A percentile compares a stretch with the other conserved stretches of the same genome.
phyloP scores from a whole-genome alignment of 1,140 invertebrate genomes.

The Heliconius eleuchia region DNA sequence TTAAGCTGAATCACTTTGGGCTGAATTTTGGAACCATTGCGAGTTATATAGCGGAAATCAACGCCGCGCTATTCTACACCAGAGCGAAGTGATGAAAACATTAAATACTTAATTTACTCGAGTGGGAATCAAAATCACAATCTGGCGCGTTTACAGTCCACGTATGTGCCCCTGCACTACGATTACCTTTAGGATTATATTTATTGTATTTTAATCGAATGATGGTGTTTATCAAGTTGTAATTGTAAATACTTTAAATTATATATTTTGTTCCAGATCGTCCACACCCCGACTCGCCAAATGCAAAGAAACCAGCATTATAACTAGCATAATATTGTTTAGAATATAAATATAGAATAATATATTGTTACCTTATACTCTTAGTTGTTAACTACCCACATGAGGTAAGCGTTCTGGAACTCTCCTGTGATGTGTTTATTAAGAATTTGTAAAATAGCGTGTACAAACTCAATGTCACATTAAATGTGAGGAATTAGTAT shows the following conservation, averaged over 20 bases:
- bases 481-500: slow-evolving; percentile 54
- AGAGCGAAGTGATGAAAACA: too few species aligned
- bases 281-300: slow-evolving; percentile 73
- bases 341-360: slow-evolving; percentile 53
- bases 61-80: too few species aligned
- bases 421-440: slow-evolving; percentile 75
- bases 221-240: too few species aligned
- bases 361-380: slow-evolving; percentile 68
- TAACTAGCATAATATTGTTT: slow-evolving; percentile 57
- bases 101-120: too few species aligned
- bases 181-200: too few species aligned
- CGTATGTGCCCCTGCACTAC: too few species aligned
- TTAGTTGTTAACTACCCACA: slow-evolving; percentile 38
- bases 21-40: too few species aligned
- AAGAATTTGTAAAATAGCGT: slow-evolving; percentile 59
- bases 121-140: too few species aligned
- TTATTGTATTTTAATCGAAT: too few species aligned
- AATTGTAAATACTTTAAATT: background rate
- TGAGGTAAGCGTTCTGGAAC: slow-evolving; percentile 72
- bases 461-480: slow-evolving; percentile 60
- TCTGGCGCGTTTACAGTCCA: too few species aligned
- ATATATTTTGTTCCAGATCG: slow-evolving; percentile 60
- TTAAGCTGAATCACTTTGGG: too few species aligned
- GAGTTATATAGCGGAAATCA: too few species aligned
- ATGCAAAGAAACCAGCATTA: slow-evolving; percentile 77